These are phyloP conservation scores for Coronaproctus castanopsis DNA, from an alignment of 2,888 invertebrate genomes.

Conservation along the genomic window DNA sequence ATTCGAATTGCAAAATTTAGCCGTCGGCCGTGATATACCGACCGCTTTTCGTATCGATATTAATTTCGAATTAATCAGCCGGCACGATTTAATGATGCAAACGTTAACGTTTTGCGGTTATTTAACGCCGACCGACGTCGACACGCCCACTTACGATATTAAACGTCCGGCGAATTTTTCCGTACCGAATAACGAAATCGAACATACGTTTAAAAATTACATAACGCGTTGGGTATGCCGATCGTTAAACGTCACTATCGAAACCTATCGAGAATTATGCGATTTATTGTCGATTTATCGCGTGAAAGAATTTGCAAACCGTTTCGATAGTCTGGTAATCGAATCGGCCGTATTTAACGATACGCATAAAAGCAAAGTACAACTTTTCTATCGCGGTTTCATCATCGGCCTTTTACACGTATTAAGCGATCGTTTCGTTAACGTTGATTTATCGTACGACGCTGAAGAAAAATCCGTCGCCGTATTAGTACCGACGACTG, in stretches of 20 bases:
- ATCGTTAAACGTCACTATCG: background rate
- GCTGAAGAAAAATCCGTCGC: background rate
- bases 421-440: background rate
- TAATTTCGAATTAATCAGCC: background rate
- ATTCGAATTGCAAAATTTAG: background rate
- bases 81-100: background rate
- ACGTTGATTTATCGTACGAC: background rate
- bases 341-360: background rate
- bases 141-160: background rate
- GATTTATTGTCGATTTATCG: background rate
- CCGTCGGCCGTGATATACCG: background rate
- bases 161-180: background rate
- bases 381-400: background rate
- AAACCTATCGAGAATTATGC: background rate
- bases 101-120: background rate
- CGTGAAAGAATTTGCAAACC: background rate
- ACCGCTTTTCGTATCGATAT: background rate
- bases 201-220: background rate
- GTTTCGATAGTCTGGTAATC: background rate
- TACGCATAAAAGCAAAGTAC: background rate
- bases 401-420: background rate
- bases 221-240: background rate
- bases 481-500: background rate
- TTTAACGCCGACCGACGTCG: background rate
- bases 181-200: background rate